Evolutionary conservation across 2,797 vertebrate species (phyloP).

Genomic region (Etheostoma nigrum): DNA sequence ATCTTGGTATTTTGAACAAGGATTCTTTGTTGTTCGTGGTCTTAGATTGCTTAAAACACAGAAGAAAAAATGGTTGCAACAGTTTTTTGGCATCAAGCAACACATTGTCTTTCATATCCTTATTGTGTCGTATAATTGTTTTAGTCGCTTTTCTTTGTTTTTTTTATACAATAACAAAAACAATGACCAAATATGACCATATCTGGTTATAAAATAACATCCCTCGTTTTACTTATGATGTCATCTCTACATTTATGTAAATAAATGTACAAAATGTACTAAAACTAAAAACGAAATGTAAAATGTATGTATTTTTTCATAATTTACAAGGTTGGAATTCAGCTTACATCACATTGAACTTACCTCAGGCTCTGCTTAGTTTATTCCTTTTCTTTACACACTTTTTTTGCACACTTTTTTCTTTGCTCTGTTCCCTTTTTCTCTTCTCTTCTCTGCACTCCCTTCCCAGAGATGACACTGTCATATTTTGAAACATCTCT

Average conservation of each 20-base stretch:
- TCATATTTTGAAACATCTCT: conserved; percentile 88
- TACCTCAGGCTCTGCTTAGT: conserved; percentile 44
- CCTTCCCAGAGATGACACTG: conserved; percentile 85
- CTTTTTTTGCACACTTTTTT: conserved; percentile 28
- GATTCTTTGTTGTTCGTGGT: conserved; percentile 31
- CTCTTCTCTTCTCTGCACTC: conserved; percentile 47
- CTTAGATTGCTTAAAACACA: background rate
- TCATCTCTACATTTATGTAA: too few species aligned
- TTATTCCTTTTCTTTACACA: conserved; percentile 33
- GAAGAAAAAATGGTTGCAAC: conserved; percentile 23
- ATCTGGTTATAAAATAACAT: background rate
- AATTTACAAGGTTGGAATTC: conserved; percentile 24
- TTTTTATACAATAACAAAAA: conserved; percentile 11
- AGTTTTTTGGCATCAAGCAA: conserved; percentile 44
- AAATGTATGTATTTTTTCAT: background rate
- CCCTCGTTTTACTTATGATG: background rate
- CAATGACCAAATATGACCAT: conserved; percentile 11
- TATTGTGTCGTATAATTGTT: conserved; percentile 18
- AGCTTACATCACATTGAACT: conserved; percentile 31
- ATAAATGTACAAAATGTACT: too few species aligned
- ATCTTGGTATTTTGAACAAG: conserved; percentile 15
- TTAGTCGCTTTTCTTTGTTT: conserved; percentile 34
- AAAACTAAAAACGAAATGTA: too few species aligned
- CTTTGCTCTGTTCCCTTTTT: conserved; percentile 17
- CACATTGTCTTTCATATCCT: conserved; percentile 19